Evolutionary conservation across 2,797 vertebrate genomes (phyloP), one percentile per base, ranked within the genome.

Genomic region (Rousettus madagascariensis): DNA sequence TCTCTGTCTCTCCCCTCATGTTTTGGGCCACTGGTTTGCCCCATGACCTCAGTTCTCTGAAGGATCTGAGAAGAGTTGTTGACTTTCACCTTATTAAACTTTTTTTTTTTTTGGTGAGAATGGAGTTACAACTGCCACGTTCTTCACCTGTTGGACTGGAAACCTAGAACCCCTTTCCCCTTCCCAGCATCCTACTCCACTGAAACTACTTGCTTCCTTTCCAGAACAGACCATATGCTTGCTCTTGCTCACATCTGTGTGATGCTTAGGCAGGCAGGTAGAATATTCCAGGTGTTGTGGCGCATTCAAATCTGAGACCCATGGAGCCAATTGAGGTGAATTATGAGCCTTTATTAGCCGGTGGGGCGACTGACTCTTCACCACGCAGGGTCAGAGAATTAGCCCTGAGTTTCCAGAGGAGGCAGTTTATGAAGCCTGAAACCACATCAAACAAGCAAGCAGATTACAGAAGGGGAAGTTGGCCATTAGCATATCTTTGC

Each of bases 1-100:
- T 15, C 68, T 22, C 53, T 0, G n/a, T 5, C 19, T 4, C 10
- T 28, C 26, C 49, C 61, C 30, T 55, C 0, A 0, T 26, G 41
- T 26, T 20, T 8, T 5, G 30, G 91, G 65, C 43, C 8, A 0
- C 63, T 33, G 51, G 43, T 71, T 61, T 63, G 41, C 53, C 74
- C 65, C 12, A 28, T 16, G 43, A 63, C 55, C 43, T 41, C 53
- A 24, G 2, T 61, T 41, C 36, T 65, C 72, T 49, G 28, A 33
- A 0, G 11, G 41, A 61, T 41, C 33, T 51, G 63, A 69, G 49
- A 36, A 46, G 7, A 49, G 20, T 4, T 26, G 55, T 13, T 49
- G 91, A 20, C n/a, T 61, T 79, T 26, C 26, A 10, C 6, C 30
- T 49, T 69, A 55, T 30, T 51, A 55, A 19, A 33, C 16, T 22